A percentile compares a stretch with the other conserved stretches of the same genome.
phyloP scores from a whole-genome alignment of 2,888 invertebrate species.

The Cantharis lateralis region DNA sequence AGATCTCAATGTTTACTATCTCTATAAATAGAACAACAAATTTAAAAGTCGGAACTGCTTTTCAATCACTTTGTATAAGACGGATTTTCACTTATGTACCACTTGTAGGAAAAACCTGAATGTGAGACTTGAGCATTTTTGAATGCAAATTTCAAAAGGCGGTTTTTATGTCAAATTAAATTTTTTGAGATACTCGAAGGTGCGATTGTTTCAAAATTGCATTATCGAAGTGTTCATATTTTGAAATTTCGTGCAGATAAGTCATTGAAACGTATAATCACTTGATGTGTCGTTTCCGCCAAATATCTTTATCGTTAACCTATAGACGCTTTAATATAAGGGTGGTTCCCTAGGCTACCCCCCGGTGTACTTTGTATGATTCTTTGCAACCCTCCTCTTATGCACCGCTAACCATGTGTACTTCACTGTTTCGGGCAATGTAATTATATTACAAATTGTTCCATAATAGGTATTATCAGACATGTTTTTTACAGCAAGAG shows the following conservation, averaged over 20 bases:
- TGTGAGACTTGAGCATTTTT: background rate
- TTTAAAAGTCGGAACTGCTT: background rate
- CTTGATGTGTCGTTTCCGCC: slow-evolving; percentile 7
- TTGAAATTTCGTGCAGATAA: background rate
- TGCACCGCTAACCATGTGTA: slow-evolving; percentile 15
- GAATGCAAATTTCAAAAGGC: background rate
- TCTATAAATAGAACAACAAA: background rate
- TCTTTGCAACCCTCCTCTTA: slow-evolving; percentile 14
- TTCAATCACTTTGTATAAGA: background rate
- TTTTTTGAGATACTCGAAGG: background rate
- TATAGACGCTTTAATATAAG: slow-evolving; percentile 8
- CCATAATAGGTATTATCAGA: background rate
- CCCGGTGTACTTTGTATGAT: slow-evolving; percentile 12
- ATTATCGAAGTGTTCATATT: background rate
- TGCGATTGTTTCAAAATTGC: background rate
- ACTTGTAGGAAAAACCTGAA: background rate
- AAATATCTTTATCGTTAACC: slow-evolving; percentile 15
- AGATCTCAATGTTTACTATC: background rate
- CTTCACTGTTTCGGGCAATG: slow-evolving; percentile 14
- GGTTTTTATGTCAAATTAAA: background rate
- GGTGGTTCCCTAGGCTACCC: slow-evolving; percentile 19
- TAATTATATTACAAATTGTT: slow-evolving; percentile 10
- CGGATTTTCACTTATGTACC: background rate
- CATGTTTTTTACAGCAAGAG: background rate
- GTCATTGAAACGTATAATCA: slow-evolving; percentile 15